These are phyloP conservation scores for Drosophila teissieri DNA, from an alignment of 1,140 invertebrate genomes.

Conservation along the genomic window DNA sequence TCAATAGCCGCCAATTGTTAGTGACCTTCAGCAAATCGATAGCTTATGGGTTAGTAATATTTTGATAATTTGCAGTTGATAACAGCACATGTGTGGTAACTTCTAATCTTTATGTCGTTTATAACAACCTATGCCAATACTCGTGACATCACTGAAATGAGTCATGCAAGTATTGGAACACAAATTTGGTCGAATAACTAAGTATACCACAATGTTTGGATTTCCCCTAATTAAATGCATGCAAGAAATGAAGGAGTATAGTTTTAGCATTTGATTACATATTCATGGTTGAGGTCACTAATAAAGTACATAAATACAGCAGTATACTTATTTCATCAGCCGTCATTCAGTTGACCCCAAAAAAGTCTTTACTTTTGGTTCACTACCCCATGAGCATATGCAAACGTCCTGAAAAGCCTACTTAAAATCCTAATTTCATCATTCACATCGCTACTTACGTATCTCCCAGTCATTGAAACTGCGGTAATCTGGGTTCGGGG, in stretches of 20 bases:
- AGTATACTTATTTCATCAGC: constrained; percentile 10
- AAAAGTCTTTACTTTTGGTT: constrained; percentile 13
- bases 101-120: neutral
- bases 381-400: neutral
- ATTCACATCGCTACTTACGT: constrained; percentile 17
- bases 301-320: neutral
- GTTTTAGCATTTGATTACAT: no score
- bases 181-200: neutral
- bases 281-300: no score
- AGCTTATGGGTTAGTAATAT: constrained; percentile 5
- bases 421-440: constrained; percentile 24
- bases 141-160: neutral
- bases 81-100: neutral
- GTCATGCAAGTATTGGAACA: neutral
- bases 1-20: neutral
- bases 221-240: neutral
- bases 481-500: constrained; percentile 23
- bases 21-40: constrained; percentile 16
- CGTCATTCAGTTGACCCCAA: constrained; percentile 4
- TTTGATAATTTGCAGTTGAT: neutral
- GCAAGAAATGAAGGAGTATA: neutral
- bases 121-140: neutral
- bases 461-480: constrained; percentile 10
- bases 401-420: neutral
- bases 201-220: neutral